Conservation (phyloP, 2,797 vertebrate species). For the Cyprinella venusta region DNA sequence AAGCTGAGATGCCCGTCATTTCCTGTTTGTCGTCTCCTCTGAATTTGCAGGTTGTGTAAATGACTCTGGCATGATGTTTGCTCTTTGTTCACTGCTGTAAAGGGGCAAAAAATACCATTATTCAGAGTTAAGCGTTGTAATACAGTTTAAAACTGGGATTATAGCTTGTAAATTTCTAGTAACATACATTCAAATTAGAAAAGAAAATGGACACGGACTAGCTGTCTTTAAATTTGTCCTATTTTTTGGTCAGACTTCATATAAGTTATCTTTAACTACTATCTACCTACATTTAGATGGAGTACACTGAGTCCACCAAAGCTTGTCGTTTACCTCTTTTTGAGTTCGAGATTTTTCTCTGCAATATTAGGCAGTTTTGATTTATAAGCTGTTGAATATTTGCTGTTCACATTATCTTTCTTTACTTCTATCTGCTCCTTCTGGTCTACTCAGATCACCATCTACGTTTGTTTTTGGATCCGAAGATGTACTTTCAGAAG, state of each 20-base stretch:
- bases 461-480: too few species aligned
- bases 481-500: too few species aligned
- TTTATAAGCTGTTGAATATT: too few species aligned
- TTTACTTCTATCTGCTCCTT: too few species aligned
- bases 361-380: too few species aligned
- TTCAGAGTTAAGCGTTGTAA: background rate
- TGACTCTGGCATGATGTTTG: slow-evolving; percentile 48
- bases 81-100: background rate
- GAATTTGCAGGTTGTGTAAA: slow-evolving; percentile 60
- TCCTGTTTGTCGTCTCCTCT: slow-evolving; percentile 68
- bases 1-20: slow-evolving; percentile 69
- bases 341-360: too few species aligned
- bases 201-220: background rate
- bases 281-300: background rate
- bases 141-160: background rate
- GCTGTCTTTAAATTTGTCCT: background rate
- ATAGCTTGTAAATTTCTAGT: background rate
- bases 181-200: background rate
- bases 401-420: too few species aligned
- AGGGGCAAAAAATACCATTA: slow-evolving; percentile 1
- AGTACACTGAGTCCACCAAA: too few species aligned
- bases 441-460: too few species aligned
- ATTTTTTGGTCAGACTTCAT: background rate
- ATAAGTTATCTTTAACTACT: background rate
- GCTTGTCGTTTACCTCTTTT: too few species aligned